phyloP scores from a whole-genome alignment of 2,888 invertebrate genomes.

The Galeruca laticollis region DNA sequence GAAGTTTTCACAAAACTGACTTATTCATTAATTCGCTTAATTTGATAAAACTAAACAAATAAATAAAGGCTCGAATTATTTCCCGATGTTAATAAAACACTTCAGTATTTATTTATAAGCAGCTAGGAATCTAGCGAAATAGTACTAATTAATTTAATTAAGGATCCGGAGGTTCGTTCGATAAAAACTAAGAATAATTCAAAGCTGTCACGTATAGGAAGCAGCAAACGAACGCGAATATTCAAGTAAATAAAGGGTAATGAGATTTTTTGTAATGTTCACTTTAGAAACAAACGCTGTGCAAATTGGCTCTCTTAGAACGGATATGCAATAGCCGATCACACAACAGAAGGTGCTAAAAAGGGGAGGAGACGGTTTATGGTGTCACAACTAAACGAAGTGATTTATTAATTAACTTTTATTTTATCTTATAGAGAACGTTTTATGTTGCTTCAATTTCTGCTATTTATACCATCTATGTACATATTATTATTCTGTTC shows the following conservation, averaged over 20 bases:
- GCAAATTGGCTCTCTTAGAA: slow-evolving; percentile 34
- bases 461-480: too few relatives aligned
- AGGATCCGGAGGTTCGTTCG: slow-evolving; percentile 28
- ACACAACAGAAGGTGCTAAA: slow-evolving; percentile 29
- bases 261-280: slow-evolving; percentile 13
- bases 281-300: slow-evolving; percentile 41
- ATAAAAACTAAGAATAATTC: slow-evolving; percentile 41
- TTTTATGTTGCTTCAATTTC: too few relatives aligned
- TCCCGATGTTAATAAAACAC: too few relatives aligned
- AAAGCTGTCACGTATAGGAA: slow-evolving; percentile 43
- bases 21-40: too few relatives aligned
- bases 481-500: too few relatives aligned
- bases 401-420: not conserved
- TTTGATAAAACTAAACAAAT: too few relatives aligned
- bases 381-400: not conserved
- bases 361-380: slow-evolving; percentile 9
- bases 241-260: slow-evolving; percentile 31
- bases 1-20: too few relatives aligned
- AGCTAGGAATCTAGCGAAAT: slow-evolving; percentile 14
- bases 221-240: slow-evolving; percentile 33
- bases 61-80: too few relatives aligned
- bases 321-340: slow-evolving; percentile 27
- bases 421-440: not conserved
- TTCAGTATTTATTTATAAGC: too few relatives aligned
- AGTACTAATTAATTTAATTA: slow-evolving; percentile 42